Evolutionary conservation across 2,797 vertebrate genomes (phyloP).

Genomic region (Manis crassicaudata): DNA sequence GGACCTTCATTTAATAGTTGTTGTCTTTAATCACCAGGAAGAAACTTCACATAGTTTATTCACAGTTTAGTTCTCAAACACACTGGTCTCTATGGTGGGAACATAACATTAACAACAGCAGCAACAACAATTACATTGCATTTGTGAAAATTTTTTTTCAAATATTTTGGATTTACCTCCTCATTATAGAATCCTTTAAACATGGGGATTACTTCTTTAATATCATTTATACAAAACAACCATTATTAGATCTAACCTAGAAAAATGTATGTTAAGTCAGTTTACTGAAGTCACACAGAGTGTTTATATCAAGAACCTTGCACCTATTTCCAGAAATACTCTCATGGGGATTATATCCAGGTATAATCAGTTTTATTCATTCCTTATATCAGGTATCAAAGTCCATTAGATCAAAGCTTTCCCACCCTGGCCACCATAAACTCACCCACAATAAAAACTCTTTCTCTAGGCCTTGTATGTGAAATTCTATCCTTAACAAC

Average conservation of each 20-base stretch:
- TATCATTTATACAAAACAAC: background rate
- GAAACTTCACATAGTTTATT: conserved; percentile 9
- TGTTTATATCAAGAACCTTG: background rate
- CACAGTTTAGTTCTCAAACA: conserved; percentile 28
- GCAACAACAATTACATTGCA: background rate
- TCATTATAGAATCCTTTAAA: background rate
- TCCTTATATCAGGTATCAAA: background rate
- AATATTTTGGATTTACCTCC: conserved; percentile 2
- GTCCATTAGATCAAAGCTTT: background rate
- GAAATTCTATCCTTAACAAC: conserved; percentile 7
- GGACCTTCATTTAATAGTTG: background rate
- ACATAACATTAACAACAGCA: background rate
- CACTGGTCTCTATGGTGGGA: background rate
- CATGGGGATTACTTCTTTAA: background rate
- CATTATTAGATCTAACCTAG: background rate
- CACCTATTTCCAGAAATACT: background rate
- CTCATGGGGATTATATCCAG: background rate
- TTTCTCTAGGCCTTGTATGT: background rate
- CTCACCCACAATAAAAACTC: background rate
- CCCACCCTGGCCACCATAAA: background rate
- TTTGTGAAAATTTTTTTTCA: background rate
- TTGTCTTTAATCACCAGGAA: background rate
- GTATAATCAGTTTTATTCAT: background rate
- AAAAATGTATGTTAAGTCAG: background rate
- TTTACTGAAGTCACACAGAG: background rate